Evolutionary conservation across 2,888 invertebrate genomes (phyloP), one percentile per base, ranked within the genome.

Genomic region (Cephus pulcher): DNA sequence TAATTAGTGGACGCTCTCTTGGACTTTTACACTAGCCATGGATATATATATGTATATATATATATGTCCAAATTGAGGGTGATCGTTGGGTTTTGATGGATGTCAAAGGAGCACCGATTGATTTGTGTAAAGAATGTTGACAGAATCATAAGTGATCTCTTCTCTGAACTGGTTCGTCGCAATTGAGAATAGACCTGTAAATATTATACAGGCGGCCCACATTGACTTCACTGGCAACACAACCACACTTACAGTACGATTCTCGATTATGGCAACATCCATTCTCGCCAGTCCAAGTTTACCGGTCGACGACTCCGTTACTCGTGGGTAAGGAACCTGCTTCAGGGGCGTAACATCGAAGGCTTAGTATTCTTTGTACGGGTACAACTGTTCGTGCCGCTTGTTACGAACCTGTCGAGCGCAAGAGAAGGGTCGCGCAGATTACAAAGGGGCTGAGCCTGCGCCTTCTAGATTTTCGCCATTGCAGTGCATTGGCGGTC

Each of bases 1-100:
- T 78, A 69, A 81, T 77, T 81, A 81, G 75, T 77, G 79, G 78
- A 76, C 80, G 80, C 76, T 75, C 79, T 76, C 56, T 56, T 80
- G 69, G 76, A 81, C 78, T 80, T 80, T 79, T 79, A 80, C 80
- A 84, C 80, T 81, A 79, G 78, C 71, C 81, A 82, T 56, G 76
- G 34, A 76, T 69, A 79, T 75, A 69, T 30, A 76, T 37, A 76
- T 70, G 68, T 74, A 77, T 6, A 40, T 40, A 40, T 40, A 56
- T 56, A 56, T 23, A 56, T 23, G 56, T 56, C 23, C 56, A 56
- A 9, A 9, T 23, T 23, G 23, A 56, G 23, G 9, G 23, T 23
- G 56, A 56, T 15, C 56, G 2, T 56, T 23, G 56, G 56, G 9
- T 23, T 56, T 23, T 56, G 56, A 56, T 23, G 2, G 9, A 56